Conservation (phyloP, 2,797 vertebrate genomes). For the Girardinus metallicus region DNA sequence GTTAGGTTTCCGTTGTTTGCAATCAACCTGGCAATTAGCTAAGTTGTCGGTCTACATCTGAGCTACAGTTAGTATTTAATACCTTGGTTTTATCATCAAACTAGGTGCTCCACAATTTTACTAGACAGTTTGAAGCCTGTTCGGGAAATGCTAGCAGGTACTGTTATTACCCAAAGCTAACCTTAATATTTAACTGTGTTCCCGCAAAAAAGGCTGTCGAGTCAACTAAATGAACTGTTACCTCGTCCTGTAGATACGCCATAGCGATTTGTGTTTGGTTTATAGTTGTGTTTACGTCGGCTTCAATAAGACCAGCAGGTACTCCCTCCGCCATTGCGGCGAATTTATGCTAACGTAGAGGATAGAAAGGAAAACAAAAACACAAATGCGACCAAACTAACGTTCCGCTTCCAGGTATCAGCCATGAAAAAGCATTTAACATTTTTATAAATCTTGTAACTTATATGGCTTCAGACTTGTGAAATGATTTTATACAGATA, state of each 20-base stretch:
- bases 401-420: neutral
- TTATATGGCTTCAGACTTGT: fast-evolving
- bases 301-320: neutral
- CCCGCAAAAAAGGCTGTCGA: neutral
- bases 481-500: neutral
- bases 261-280: conserved; percentile 63
- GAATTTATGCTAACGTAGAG: conserved; percentile 14
- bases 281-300: conserved; percentile 57
- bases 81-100: neutral
- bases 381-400: neutral
- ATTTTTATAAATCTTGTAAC: fast-evolving
- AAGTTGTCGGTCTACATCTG: neutral
- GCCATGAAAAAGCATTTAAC: fast-evolving
- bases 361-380: conserved; percentile 4
- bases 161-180: neutral
- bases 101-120: neutral
- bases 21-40: neutral
- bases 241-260: conserved; percentile 80
- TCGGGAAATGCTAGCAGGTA: conserved; percentile 12
- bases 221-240: neutral
- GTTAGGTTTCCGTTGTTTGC: neutral
- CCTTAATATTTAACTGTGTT: neutral
- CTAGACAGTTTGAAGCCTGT: neutral
- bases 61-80: neutral
- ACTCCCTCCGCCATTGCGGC: conserved; percentile 74